phyloP scores from a whole-genome alignment of 2,888 invertebrate species.

The Mesorhabditis spiculigera region DNA sequence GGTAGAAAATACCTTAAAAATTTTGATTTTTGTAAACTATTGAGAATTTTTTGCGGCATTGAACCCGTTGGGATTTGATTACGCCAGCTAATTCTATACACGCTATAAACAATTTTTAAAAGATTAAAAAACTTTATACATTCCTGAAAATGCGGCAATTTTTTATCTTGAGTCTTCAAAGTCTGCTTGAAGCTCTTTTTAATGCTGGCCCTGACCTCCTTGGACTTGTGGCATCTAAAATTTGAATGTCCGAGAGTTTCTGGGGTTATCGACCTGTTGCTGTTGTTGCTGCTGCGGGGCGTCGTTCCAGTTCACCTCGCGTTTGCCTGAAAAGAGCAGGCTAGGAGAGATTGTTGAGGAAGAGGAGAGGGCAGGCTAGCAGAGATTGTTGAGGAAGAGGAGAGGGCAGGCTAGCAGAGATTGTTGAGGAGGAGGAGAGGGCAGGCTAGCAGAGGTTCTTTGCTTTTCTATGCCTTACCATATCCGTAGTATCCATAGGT shows the following conservation, averaged over 20 bases:
- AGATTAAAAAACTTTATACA: no score
- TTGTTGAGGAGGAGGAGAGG: background rate
- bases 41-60: background rate
- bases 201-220: no score
- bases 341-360: background rate
- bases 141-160: no score
- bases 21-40: background rate
- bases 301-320: conserved; percentile 5
- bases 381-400: background rate
- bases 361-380: background rate
- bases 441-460: background rate
- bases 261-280: background rate
- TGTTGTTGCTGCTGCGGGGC: background rate
- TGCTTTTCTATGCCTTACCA: background rate
- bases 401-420: background rate
- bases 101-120: no score
- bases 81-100: no score
- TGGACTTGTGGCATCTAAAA: no score
- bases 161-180: no score
- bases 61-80: no score
- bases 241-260: no score
- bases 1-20: background rate
- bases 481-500: background rate
- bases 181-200: no score
- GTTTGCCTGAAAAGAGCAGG: background rate